Evolutionary conservation across 2,888 invertebrate species (phyloP), one percentile per base, ranked within the genome.

Genomic region (Phalera bucephala): DNA sequence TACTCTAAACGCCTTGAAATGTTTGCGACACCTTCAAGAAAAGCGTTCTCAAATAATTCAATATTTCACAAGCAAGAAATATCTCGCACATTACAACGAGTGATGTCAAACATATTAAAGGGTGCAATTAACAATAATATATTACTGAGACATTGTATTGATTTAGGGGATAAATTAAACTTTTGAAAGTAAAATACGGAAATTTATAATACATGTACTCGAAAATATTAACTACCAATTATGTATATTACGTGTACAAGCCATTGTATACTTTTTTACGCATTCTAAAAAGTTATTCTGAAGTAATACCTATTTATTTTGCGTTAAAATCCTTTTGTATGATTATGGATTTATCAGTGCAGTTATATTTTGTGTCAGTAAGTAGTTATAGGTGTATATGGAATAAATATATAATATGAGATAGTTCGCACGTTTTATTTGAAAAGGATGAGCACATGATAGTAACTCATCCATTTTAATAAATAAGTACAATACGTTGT

Each of bases 381-480:
- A 78, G 74, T 86, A 86, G 83, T 63, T 71, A 71, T 86, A 86
- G 84, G 85, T 86, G 85, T 86, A 85, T 85, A 86, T 84, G 85
- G 73, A 80, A 77, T 75, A 78, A 85, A 85, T 83, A 86, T 84
- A 85, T 76, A 62, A 74, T 72, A 80, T 80, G 76, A 66, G 60
- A 72, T 68, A 65, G 43, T 34, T 34, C 8, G 33, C 21, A 27
- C 19, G 23, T 41, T 56, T 57, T 50, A 41, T 37, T 54, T 25
- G 14, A n/a, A n/a, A n/a, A 5, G 21, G 8, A 15, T 22, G 17
- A n/a, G n/a, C n/a, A 12, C 13, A 10, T 21, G n/a, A n/a, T n/a
- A n/a, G n/a, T n/a, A n/a, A n/a, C n/a, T n/a, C n/a, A n/a, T n/a
- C n/a, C n/a, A n/a, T n/a, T n/a, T n/a, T n/a, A n/a, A n/a, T n/a